These are phyloP conservation scores for Mus caroli DNA, from an alignment of 2,797 vertebrate genomes.

Conservation along the genomic window DNA sequence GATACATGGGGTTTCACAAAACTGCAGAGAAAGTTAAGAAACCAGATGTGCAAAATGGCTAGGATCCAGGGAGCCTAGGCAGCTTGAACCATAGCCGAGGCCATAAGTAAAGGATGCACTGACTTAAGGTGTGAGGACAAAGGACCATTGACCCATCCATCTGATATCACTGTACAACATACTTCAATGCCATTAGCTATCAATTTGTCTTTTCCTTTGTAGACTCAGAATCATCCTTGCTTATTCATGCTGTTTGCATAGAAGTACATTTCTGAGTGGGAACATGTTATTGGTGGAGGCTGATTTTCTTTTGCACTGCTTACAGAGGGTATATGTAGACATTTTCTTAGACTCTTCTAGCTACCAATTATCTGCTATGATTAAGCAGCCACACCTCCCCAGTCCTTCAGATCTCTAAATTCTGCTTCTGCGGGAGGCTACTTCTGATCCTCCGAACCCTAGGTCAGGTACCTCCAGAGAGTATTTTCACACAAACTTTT, in stretches of 20 bases:
- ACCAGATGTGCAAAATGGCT: not conserved
- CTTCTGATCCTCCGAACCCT: slow-evolving; percentile 4
- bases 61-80: not conserved
- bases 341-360: not conserved
- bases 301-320: not conserved
- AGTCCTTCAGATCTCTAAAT: not conserved
- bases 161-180: not conserved
- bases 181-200: not conserved
- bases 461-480: not conserved
- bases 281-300: not conserved
- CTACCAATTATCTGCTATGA: not conserved
- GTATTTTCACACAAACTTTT: not conserved
- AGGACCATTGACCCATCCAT: not conserved
- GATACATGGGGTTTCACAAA: not conserved
- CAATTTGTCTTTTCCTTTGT: not conserved
- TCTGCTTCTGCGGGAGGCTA: not conserved
- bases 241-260: not conserved
- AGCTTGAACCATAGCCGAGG: not conserved
- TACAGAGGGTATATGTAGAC: not conserved
- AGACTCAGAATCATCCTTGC: not conserved
- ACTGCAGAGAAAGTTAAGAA: not conserved
- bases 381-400: not conserved
- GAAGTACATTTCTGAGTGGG: not conserved
- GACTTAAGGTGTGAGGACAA: not conserved
- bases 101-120: not conserved